Conservation (phyloP, 2,113 vertebrate genomes). For the Garra rufa region DNA sequence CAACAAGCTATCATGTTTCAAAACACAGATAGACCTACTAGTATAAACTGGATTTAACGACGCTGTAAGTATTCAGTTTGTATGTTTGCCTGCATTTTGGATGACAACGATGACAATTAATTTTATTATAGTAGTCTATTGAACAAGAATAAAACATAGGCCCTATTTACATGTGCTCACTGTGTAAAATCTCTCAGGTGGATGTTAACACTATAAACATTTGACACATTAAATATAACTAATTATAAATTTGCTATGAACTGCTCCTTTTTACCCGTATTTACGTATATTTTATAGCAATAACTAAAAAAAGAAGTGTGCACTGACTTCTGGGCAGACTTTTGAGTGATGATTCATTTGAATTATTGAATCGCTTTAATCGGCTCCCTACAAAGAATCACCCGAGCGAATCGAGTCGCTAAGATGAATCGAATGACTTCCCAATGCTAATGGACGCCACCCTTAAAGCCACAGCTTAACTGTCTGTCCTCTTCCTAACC, state of each 20-base stretch:
- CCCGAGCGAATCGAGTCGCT: slow-evolving; percentile 1
- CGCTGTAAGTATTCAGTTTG: background rate
- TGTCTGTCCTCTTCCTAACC: slow-evolving; percentile 27
- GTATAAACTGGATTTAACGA: no score
- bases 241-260: background rate
- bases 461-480: slow-evolving; percentile 52
- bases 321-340: background rate
- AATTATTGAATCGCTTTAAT: background rate
- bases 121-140: background rate
- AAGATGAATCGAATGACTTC: background rate
- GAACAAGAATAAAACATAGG: background rate
- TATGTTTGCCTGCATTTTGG: background rate
- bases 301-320: background rate
- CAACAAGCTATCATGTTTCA: background rate
- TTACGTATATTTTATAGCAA: background rate
- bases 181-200: background rate
- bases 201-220: background rate
- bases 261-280: background rate
- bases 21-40: no score
- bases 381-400: background rate
- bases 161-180: background rate
- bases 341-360: background rate
- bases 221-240: background rate
- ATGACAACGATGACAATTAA: background rate
- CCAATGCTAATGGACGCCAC: slow-evolving; percentile 28